A percentile compares a stretch with the other conserved stretches of the same genome.
Evolutionary conservation across 1,140 invertebrate species (phyloP).

Genomic region (Palaemon carinicauda): DNA sequence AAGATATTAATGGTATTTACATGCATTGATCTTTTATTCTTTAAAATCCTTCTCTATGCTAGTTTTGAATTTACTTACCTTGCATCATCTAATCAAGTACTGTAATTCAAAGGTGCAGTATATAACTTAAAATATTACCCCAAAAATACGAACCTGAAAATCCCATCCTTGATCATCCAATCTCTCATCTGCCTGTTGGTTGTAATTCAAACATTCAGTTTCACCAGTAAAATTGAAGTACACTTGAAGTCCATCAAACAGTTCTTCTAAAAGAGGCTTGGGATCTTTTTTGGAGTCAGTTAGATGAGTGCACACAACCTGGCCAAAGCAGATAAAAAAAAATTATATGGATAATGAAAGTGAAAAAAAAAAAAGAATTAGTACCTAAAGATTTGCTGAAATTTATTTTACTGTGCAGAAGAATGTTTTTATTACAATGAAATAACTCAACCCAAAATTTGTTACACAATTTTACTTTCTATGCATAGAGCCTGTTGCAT

Average conservation of each 20-base stretch:
- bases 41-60: too few species aligned
- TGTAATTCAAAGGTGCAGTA: background rate
- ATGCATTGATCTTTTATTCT: too few species aligned
- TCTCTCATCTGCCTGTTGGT: slow-evolving; percentile 58
- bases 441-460: too few species aligned
- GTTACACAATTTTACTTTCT: too few species aligned
- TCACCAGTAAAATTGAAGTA: slow-evolving; percentile 71
- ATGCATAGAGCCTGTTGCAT: background rate
- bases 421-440: too few species aligned
- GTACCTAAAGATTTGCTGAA: background rate
- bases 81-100: too few species aligned
- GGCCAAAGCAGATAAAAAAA: too few species aligned
- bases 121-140: background rate
- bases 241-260: slow-evolving; percentile 74
- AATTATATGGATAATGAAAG: background rate
- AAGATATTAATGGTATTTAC: too few species aligned
- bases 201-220: slow-evolving; percentile 73
- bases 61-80: too few species aligned
- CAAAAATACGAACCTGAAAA: slow-evolving; percentile 80
- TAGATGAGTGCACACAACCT: slow-evolving; percentile 71
- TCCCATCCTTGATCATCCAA: slow-evolving; percentile 79
- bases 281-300: slow-evolving; percentile 67
- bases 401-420: background rate
- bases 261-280: slow-evolving; percentile 69
- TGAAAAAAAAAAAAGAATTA: background rate